Evolutionary conservation across 1,140 invertebrate genomes (phyloP).

Genomic region (Hormaphis cornu): DNA sequence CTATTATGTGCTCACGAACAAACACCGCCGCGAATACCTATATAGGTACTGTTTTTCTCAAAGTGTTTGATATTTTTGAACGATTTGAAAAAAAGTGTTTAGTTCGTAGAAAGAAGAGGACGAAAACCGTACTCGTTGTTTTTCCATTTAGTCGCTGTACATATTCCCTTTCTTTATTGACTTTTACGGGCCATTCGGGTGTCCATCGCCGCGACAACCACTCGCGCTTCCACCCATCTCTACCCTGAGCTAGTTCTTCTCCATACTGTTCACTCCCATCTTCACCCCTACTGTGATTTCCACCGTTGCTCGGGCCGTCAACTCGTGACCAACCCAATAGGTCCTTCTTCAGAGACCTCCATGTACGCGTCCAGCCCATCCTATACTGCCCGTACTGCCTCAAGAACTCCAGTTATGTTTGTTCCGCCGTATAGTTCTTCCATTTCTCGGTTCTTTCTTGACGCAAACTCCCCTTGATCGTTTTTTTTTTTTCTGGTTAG

Average conservation of each 20-base stretch:
- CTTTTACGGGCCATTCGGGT: not conserved
- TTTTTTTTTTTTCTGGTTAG: not conserved
- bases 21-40: too few relatives aligned
- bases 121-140: too few relatives aligned
- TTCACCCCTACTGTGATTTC: not conserved
- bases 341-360: not conserved
- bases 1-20: too few relatives aligned
- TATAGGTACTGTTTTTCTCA: too few relatives aligned
- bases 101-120: too few relatives aligned
- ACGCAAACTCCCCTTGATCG: not conserved
- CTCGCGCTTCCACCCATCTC: not conserved
- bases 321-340: not conserved
- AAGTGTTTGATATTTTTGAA: too few relatives aligned
- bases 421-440: not conserved
- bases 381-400: not conserved
- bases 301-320: not conserved
- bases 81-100: too few relatives aligned
- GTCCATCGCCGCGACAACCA: not conserved
- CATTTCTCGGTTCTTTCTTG: not conserved
- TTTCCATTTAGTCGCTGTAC: too few relatives aligned
- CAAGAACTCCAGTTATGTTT: not conserved
- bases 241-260: not conserved
- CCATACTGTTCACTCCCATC: not conserved
- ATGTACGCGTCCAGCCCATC: not conserved
- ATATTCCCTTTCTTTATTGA: not conserved